Evolutionary conservation across 1,140 invertebrate genomes (phyloP).

Genomic region (Ridgeia piscesae): DNA sequence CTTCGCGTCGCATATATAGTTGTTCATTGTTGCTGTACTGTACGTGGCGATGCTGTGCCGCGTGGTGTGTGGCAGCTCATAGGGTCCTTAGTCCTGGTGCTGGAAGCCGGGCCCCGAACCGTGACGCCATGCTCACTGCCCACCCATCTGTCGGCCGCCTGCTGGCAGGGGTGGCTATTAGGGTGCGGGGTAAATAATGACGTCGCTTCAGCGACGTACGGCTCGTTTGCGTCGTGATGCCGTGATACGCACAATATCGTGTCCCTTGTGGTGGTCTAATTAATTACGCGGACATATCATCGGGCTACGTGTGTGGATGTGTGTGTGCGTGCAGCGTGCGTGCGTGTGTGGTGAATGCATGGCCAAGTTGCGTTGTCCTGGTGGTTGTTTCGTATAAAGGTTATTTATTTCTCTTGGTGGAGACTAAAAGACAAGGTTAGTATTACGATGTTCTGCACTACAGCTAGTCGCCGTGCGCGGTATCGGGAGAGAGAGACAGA

Average conservation of each 20-base stretch:
- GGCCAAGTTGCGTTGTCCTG: background rate
- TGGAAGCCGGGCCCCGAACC: background rate
- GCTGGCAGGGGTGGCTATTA: background rate
- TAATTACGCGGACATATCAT: background rate
- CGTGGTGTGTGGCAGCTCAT: background rate
- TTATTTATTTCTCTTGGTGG: slow-evolving; percentile 1
- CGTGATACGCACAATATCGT: background rate
- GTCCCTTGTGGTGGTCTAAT: background rate
- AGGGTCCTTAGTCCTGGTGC: background rate
- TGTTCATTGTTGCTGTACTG: background rate
- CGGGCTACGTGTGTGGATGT: background rate
- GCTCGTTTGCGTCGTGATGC: background rate
- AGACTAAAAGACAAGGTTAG: slow-evolving; percentile 1
- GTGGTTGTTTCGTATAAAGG: background rate
- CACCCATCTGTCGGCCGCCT: background rate
- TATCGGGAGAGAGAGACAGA: background rate
- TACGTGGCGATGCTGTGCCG: background rate
- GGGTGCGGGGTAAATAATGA: background rate
- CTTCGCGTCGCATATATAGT: background rate
- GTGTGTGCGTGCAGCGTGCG: background rate
- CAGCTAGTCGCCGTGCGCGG: background rate
- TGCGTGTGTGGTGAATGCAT: background rate
- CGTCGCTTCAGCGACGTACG: background rate
- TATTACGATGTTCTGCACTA: background rate
- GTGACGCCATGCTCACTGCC: too few relatives aligned